Base-by-base conservation (phyloP, 2,797 vertebrate species). In the Myiotriccus ornatus region DNA sequence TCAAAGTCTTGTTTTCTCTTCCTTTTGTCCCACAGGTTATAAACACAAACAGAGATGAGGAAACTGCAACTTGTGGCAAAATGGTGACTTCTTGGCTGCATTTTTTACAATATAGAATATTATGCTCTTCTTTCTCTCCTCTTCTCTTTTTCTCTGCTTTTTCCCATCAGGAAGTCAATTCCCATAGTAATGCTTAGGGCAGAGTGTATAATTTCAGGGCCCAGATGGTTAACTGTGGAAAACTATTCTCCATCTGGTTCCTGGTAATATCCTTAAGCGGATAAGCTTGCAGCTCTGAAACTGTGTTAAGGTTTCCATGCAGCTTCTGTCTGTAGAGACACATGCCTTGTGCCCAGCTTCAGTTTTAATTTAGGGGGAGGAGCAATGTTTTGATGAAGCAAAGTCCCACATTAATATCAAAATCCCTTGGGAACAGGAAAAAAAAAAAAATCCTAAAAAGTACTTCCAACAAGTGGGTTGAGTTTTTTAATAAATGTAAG, bases 211-310 rank as follows among this genome's bases (percentile, higher is more conserved):
- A 88, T 64, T 86, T 59, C 73, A 90, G 47, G 77, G 56, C 80
- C 87, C 92, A 97, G 92, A 95, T 90, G 96, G 84, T 70, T 87
- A 77, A 80, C 88, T 73, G 4, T 73, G 82, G 84, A 87, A 85
- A 95, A 92, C 67, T 34, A 52, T 73, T 73, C 56, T 86, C 94
- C 94, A 93, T 95, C 91, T 96, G 95, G 12, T 57, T 91, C 28
- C 70, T 19, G 44, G 84, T 35, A 82, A 82, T 93, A 78, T 88
- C 89, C 59, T 79, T 67, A 64, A 89, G 94, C 14, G 0, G 70
- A 63, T 44, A 78, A 88, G 10, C 73, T 43, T 60, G 35, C 59
- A 86, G 73, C 44, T 84, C 70, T 76, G 67, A 67, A 91, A 34
- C 41, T 0, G 0, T 39, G 35, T 30, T 56, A 76, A 74, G 69